Conservation (phyloP, 2,113 vertebrate genomes). For the Notarius quadriscutis region DNA sequence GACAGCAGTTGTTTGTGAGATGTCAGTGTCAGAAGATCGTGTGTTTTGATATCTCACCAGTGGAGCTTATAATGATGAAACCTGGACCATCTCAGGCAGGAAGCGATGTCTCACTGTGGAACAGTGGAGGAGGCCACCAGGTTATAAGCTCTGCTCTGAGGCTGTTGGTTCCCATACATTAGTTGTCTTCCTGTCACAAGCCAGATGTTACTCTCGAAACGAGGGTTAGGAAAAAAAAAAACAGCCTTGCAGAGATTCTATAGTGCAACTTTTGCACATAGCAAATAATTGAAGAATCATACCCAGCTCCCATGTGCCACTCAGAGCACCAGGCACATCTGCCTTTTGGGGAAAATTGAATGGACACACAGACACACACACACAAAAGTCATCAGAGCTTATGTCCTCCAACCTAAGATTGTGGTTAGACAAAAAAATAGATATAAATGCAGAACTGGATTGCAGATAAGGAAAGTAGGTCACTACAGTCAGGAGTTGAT, state of each 20-base stretch:
- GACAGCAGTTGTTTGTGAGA: conserved; percentile 14
- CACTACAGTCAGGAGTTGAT: conserved; percentile 13
- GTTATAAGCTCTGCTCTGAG: conserved; percentile 36
- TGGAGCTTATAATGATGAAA: conserved; percentile 35
- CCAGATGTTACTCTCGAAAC: conserved; percentile 37
- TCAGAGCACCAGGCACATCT: conserved; percentile 8
- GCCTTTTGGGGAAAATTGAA: conserved; percentile 28
- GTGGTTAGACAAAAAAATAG: background rate
- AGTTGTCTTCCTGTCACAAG: conserved; percentile 35
- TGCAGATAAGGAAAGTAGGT: background rate
- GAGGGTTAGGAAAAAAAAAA: conserved; percentile 31
- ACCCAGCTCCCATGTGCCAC: conserved; percentile 9
- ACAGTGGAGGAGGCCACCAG: conserved; percentile 23
- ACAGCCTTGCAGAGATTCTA: conserved; percentile 18
- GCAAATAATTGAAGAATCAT: conserved; percentile 44
- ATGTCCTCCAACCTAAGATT: background rate
- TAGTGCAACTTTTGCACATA: background rate
- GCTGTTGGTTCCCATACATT: conserved; percentile 38
- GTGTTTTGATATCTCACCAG: conserved; percentile 39
- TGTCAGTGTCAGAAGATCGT: conserved; percentile 36
- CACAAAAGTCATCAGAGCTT: background rate
- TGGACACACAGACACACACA: background rate
- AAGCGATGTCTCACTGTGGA: conserved; percentile 41
- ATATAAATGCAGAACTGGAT: background rate
- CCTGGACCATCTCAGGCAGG: conserved; percentile 37